These are phyloP conservation scores for Sula dactylatra DNA, from an alignment of 2,113 vertebrate genomes.

Conservation along the genomic window DNA sequence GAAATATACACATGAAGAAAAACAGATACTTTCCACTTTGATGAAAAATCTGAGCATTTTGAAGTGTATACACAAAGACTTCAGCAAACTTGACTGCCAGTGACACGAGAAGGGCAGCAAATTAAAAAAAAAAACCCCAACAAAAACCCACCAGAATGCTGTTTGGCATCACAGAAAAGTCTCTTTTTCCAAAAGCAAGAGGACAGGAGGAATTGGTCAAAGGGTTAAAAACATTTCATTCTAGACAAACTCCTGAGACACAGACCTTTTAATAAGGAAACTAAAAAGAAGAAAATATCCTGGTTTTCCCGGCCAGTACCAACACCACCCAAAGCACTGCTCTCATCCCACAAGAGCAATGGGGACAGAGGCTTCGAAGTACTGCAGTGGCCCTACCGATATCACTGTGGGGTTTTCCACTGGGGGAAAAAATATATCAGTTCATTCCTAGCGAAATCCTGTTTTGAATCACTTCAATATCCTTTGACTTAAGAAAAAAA, in stretches of 20 bases:
- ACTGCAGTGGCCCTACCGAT: neutral
- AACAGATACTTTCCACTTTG: neutral
- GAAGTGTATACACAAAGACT: neutral
- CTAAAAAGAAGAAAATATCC: neutral
- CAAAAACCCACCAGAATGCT: too few species aligned
- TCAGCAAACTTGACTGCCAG: neutral
- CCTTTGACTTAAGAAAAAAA: neutral
- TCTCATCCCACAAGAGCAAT: accelerated
- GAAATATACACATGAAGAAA: neutral
- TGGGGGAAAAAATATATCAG: neutral
- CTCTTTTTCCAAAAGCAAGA: neutral
- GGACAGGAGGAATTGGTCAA: neutral
- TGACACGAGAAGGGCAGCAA: neutral
- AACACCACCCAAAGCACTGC: neutral
- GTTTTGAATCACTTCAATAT: neutral
- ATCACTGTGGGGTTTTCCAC: accelerated
- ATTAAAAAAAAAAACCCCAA: too few species aligned
- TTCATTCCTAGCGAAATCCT: neutral
- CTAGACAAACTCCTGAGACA: neutral
- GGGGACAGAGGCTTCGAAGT: neutral
- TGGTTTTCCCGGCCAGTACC: neutral
- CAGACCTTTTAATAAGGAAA: neutral
- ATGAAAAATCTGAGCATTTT: neutral
- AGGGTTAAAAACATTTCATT: neutral
- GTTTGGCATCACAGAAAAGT: neutral